Evolutionary conservation across 2,888 invertebrate species (phyloP).

Genomic region (Drosophila sordidula): DNA sequence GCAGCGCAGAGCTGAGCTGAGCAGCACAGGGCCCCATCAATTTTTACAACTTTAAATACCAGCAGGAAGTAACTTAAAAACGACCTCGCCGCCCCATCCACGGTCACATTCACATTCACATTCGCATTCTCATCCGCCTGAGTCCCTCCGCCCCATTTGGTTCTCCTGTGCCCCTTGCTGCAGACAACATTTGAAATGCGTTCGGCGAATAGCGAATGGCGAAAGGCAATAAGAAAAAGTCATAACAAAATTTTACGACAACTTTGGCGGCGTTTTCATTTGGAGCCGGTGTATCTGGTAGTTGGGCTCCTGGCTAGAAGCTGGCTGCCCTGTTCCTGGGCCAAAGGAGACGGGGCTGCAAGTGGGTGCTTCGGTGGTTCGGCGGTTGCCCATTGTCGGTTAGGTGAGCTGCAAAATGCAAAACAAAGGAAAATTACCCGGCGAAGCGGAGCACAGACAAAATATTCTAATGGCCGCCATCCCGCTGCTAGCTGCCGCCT

Average conservation of each 20-base stretch:
- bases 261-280: slow-evolving; percentile 77
- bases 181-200: slow-evolving; percentile 63
- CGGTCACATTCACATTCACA: not conserved
- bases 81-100: slow-evolving; percentile 28
- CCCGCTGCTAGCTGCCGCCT: slow-evolving; percentile 61
- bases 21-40: slow-evolving; percentile 59
- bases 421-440: slow-evolving; percentile 73
- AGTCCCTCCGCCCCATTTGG: not conserved
- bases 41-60: slow-evolving; percentile 79
- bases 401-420: slow-evolving; percentile 71
- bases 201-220: slow-evolving; percentile 50
- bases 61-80: slow-evolving; percentile 76
- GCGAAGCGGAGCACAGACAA: slow-evolving; percentile 43
- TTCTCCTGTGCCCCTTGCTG: slow-evolving; percentile 12
- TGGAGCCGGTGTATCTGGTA: slow-evolving; percentile 43
- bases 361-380: slow-evolving; percentile 3
- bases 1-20: not conserved
- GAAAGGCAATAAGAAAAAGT: slow-evolving; percentile 79
- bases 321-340: not conserved
- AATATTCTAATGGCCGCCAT: slow-evolving; percentile 76
- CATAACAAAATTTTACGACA: slow-evolving; percentile 83
- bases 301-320: slow-evolving; percentile 38
- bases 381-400: slow-evolving; percentile 38
- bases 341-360: too few species aligned
- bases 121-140: slow-evolving; percentile 42